Base-by-base conservation (phyloP, 2,113 vertebrate species). In the Pelmatolapia mariae region DNA sequence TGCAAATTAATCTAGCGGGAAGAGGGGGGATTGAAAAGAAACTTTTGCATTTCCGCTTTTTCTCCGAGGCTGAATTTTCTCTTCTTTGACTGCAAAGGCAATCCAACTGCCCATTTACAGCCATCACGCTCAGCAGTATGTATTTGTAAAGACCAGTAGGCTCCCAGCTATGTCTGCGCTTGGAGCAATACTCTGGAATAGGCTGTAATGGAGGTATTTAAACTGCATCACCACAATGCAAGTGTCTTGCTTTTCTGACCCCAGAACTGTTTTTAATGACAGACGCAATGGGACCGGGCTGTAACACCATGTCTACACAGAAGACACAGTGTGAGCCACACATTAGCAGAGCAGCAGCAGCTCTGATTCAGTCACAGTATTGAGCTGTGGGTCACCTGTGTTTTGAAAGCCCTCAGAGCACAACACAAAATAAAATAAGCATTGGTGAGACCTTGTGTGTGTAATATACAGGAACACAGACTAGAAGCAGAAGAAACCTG, bases 1-100 rank as follows among this genome's bases (percentile, higher is more conserved):
- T 89, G 82, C 80, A 91, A 94, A 94, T 86, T 80, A 53, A 59
- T 89, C 92, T 52, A 18, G 36, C 73, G 53, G 82, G 84, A 89
- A 68, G 33, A 13, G 11, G 19, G 33, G 84, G 81, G 68, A 90
- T 91, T 86, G 85, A 87, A 86, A 52, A 52, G 73, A 52, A 78
- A 84, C 71, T 80, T 76, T 82, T 19, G 40, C 80, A 83, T 82
- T 73, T 73, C 53, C 31, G 50, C 22, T 31, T 36, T 84, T 47
- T 86, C 38, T 80, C 81, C 12, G 5, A 54, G 82, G 66, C 31
- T 40, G 12, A 45, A 10, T 85, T 85, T 26, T 22, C 43, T 81
- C 73, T 68, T 11, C 47, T 86, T 84, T 63, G 38, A 78, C 8
- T 54, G 33, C n/a, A 59, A 68, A 78, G 73, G 26, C 45, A 78